These are phyloP conservation scores for Psammodynastes pulverulentus DNA, from an alignment of 2,113 vertebrate genomes.

Conservation along the genomic window DNA sequence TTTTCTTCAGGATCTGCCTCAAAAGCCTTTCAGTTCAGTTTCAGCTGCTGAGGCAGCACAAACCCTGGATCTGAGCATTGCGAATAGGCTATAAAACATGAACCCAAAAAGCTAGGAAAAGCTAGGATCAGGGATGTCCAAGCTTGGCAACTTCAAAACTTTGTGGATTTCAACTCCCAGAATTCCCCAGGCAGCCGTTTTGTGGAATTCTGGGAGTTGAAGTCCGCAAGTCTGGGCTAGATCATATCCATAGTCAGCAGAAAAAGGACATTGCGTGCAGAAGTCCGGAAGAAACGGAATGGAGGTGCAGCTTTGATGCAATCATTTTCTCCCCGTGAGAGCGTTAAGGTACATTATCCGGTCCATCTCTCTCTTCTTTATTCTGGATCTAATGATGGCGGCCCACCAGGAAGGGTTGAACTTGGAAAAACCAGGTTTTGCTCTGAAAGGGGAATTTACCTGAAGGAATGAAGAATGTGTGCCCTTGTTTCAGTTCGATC, in stretches of 20 bases:
- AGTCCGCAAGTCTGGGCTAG: background rate
- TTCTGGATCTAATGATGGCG: background rate
- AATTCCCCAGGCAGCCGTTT: background rate
- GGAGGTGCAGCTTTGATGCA: background rate
- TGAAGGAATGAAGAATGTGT: slow-evolving; percentile 97
- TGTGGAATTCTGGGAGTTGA: background rate
- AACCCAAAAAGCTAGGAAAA: background rate
- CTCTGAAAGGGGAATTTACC: slow-evolving; percentile 66
- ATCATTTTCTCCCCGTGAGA: background rate
- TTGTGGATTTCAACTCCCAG: background rate
- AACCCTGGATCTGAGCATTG: background rate
- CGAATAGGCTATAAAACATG: background rate
- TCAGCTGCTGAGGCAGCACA: background rate
- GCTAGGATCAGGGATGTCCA: background rate
- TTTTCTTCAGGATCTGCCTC: background rate
- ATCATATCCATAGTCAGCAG: too few relatives aligned
- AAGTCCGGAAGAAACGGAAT: background rate
- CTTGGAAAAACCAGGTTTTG: background rate
- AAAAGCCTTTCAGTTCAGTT: background rate
- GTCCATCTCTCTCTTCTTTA: background rate
- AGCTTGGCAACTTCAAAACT: background rate
- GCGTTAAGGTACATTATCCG: background rate
- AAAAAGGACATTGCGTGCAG: background rate
- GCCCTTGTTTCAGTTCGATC: slow-evolving; percentile 91
- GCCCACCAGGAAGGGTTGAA: background rate